Evolutionary conservation across 2,113 vertebrate genomes (phyloP).

Genomic region (Alexandromys fortis): DNA sequence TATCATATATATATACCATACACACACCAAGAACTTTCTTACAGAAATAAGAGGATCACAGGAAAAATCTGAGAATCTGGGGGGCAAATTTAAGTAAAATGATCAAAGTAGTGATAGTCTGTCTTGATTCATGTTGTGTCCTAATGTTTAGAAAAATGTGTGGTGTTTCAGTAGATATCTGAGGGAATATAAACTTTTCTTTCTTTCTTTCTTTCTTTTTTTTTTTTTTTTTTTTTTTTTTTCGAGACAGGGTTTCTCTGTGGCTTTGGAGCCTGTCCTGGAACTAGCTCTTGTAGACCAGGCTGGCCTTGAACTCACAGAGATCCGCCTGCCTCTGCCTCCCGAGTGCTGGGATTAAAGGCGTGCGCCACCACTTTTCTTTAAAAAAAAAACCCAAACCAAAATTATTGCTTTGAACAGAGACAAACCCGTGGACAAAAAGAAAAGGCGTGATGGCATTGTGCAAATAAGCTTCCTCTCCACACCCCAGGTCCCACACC

Average conservation of each 20-base stretch:
- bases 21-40: background rate
- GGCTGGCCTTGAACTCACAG: too few relatives aligned
- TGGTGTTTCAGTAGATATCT: background rate
- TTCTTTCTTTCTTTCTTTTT: too few relatives aligned
- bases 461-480: slow-evolving; percentile 6
- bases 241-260: too few relatives aligned
- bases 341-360: too few relatives aligned
- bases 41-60: background rate
- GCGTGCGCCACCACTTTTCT: too few relatives aligned
- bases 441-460: background rate
- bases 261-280: too few relatives aligned
- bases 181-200: background rate
- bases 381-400: background rate
- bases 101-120: background rate
- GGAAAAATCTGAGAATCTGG: background rate
- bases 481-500: background rate
- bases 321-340: too few relatives aligned
- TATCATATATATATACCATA: background rate
- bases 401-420: slow-evolving; percentile 9
- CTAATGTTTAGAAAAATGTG: background rate
- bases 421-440: background rate
- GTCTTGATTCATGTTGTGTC: background rate
- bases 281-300: too few relatives aligned
- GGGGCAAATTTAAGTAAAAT: background rate
- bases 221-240: too few relatives aligned